Evolutionary conservation across 2,797 vertebrate species (phyloP), one percentile per base, ranked within the genome.

Genomic region (Characodon lateralis): DNA sequence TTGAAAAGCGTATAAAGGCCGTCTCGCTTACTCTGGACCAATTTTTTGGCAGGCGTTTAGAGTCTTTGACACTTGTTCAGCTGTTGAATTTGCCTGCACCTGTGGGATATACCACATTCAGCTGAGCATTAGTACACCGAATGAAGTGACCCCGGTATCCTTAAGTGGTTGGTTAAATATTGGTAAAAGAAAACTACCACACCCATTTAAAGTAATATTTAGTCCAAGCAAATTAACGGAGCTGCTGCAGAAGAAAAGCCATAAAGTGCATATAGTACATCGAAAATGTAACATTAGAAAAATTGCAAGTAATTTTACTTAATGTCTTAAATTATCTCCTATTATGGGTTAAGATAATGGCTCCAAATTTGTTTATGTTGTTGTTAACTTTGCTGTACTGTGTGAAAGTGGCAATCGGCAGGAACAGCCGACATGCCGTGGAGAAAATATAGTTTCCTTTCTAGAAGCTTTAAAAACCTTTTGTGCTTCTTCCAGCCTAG

Each of bases 1-100:
- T 81, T 55, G 73, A 72, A 79, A 76, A 74, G 84, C 76, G 50
- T 70, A 55, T 75, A 73, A 76, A 73, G 69, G 63, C 43, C 0
- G 46, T 65, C 79, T 82, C 66, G 50, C 85, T 65, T 43, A 16
- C 61, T 41, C 35, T 85, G 87, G 81, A 87, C 80, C 73, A 39
- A 74, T 83, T 85, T 87, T 71, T 82, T 50, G 53, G 66, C 80
- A 69, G 82, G 65, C 77, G 59, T 72, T 72, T 46, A 43, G 77
- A 68, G 65, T 2, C 48, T 78, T 46, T 26, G 71, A 20, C 72
- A 35, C 79, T 72, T 13, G 26, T 79, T 70, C 74, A 55, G 70
- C 26, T 75, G 22, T 12, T 3, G 61, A 65, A 65, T 39, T 16
- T 65, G 61, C 18, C 35, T 41, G 65, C 13, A 7, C 28, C 16